Evolutionary conservation across 2,888 invertebrate genomes (phyloP), one percentile per base, ranked within the genome.

Genomic region (Ochropleura plecta): DNA sequence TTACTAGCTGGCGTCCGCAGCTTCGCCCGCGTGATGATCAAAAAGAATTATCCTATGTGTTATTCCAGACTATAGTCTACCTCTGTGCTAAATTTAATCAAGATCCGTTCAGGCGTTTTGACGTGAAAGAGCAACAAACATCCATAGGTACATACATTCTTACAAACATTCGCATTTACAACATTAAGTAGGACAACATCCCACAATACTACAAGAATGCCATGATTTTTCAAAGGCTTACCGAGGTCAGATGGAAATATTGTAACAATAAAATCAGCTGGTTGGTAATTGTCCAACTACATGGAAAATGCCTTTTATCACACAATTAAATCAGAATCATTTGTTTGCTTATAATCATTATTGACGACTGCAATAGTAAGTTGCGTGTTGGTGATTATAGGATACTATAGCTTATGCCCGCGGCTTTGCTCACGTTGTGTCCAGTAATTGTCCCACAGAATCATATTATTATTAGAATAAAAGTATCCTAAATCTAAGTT

Each of bases 141-240:
- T 30, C 30, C 30, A 30, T n/a, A n/a, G n/a, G n/a, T n/a, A n/a
- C n/a, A n/a, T 30, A 1, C 30, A 30, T 30, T 3, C 30, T 2
- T 3, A 30, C 30, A 30, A 30, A 30, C 30, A 30, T 30, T 3
- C 30, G 30, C 30, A 30, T 30, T 30, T 30, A 30, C 3, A 30
- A 30, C 3, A 30, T n/a, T 30, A 30, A 30, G 30, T 30, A 30
- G 30, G 30, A 42, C 65, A 10, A 53, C 67, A 64, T 60, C 46
- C 30, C 30, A 66, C 63, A 46, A 40, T 55, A 66, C 40, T 7
- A 53, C 44, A 78, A 42, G 72, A 79, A 72, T 78, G 72, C 55
- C 72, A 60, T 44, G 18, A 40, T 72, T 74, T 79, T 79, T 51
- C 59, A 65, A 78, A 68, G 79, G 72, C 53, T n/a, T 62, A 46